Evolutionary conservation across 2,888 invertebrate genomes (phyloP).

Genomic region (Pimpla rufipes): DNA sequence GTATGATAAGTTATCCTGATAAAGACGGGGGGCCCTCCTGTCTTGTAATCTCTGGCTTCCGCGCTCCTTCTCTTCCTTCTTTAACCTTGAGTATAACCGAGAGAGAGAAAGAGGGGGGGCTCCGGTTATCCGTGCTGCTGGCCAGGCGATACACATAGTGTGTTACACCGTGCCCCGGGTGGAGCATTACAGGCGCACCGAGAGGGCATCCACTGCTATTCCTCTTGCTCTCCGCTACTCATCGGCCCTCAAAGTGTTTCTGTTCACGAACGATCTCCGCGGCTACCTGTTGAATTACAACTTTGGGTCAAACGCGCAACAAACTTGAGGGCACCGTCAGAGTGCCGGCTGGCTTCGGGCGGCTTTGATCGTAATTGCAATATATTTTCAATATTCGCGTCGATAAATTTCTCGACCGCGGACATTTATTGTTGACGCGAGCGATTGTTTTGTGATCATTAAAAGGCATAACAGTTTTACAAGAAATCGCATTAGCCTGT

Average conservation of each 20-base stretch:
- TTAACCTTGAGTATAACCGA: slow-evolving; percentile 25
- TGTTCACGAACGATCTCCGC: background rate
- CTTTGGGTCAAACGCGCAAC: background rate
- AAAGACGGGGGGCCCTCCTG: slow-evolving; percentile 55
- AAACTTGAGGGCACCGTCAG: too few species aligned
- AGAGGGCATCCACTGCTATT: slow-evolving; percentile 42
- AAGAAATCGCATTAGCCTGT: background rate
- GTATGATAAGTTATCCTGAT: slow-evolving; percentile 70
- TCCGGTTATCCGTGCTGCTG: slow-evolving; percentile 21
- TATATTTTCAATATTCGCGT: background rate
- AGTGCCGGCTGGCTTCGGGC: background rate
- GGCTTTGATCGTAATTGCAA: background rate
- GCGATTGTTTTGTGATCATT: background rate
- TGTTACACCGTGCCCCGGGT: slow-evolving; percentile 43
- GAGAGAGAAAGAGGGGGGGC: background rate
- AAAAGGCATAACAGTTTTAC: background rate
- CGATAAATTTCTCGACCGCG: background rate
- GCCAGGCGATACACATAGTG: slow-evolving; percentile 43
- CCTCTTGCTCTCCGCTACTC: slow-evolving; percentile 34
- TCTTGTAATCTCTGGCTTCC: slow-evolving; percentile 64
- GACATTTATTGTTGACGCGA: background rate
- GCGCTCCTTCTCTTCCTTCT: slow-evolving; percentile 51
- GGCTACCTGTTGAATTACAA: background rate
- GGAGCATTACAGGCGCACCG: slow-evolving; percentile 50
- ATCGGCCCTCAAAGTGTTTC: slow-evolving; percentile 36